Evolutionary conservation across 92 coral and sea anemone genomes (phyloP).

Genomic region (Epizoanthus scotinus): DNA sequence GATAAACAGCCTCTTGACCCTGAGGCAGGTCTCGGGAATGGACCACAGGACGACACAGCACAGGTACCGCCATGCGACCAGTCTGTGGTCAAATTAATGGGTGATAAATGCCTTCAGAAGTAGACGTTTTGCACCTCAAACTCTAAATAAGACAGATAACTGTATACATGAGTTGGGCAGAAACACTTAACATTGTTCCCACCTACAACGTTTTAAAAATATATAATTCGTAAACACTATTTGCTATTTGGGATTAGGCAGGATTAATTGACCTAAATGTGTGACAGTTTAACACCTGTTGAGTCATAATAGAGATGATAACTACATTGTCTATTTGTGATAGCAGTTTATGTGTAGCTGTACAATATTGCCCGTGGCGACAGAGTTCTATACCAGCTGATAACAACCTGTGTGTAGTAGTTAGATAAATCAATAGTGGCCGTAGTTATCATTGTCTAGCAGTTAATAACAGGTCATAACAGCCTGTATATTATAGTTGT

Average conservation of each 20-base stretch:
- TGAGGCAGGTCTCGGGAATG: slow-evolving; percentile 23
- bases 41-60: background rate
- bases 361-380: too few relatives aligned
- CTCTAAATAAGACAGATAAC: background rate
- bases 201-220: background rate
- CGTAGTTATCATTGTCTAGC: too few relatives aligned
- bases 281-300: slow-evolving; percentile 17
- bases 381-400: too few relatives aligned
- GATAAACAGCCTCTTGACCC: slow-evolving; percentile 24
- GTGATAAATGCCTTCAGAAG: background rate
- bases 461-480: too few relatives aligned
- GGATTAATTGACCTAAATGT: background rate
- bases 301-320: background rate
- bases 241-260: background rate
- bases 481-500: too few relatives aligned
- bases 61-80: background rate
- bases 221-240: background rate
- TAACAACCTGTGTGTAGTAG: too few relatives aligned
- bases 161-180: background rate
- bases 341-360: too few relatives aligned
- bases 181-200: too few relatives aligned
- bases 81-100: background rate
- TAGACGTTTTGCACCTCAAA: background rate
- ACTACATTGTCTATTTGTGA: too few relatives aligned
- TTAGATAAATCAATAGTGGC: too few relatives aligned